Base-by-base conservation (phyloP, 2,113 vertebrate species). In the Labrus mixtus region DNA sequence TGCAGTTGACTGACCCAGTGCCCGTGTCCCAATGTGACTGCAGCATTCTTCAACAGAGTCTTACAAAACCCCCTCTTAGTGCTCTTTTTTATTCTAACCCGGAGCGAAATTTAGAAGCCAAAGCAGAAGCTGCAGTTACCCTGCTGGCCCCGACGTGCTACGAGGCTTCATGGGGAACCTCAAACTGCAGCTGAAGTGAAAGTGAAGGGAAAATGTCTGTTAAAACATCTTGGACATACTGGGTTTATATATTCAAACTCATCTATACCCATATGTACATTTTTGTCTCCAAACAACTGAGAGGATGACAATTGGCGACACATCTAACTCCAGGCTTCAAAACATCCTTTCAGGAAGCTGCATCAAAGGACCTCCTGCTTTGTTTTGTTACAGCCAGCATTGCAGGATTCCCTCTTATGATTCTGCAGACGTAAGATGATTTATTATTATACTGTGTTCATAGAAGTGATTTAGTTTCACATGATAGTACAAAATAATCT, bases 261-360 rank as follows among this genome's bases (percentile, higher is more conserved):
- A 48, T 48, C 16, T 48, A n/a, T n/a, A 17, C 46, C 17, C 17
- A 48, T 17, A 48, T 46, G 17, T 3, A 5, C 13, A 39, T 62
- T 66, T 66, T 33, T 43, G 0, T 12, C 57, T 33, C 10, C 58
- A 22, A 58, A 67, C 55, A 56, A 45, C 37, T 59, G 48, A 76
- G 71, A 73, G n/a, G 33, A 78, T 68, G 78, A 61, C 63, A 84
- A 20, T n/a, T 68, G 20, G 67, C 19, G 33, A 25, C 62, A 69
- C 46, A 72, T 73, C 58, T 39, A 43, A 41, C 56, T 68, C 51
- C 13, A 15, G 56, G 22, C 55, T 55, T 68, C 19, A 58, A 76
- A 69, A 37, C 64, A 57, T 66, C 39, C 33, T 15, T 76, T 63
- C 48, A 70, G 22, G 62, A 51, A 60, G 29, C 29, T 58, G 10